These are phyloP conservation scores for Ruditapes philippinarum DNA, from an alignment of 1,140 invertebrate genomes.

Conservation along the genomic window DNA sequence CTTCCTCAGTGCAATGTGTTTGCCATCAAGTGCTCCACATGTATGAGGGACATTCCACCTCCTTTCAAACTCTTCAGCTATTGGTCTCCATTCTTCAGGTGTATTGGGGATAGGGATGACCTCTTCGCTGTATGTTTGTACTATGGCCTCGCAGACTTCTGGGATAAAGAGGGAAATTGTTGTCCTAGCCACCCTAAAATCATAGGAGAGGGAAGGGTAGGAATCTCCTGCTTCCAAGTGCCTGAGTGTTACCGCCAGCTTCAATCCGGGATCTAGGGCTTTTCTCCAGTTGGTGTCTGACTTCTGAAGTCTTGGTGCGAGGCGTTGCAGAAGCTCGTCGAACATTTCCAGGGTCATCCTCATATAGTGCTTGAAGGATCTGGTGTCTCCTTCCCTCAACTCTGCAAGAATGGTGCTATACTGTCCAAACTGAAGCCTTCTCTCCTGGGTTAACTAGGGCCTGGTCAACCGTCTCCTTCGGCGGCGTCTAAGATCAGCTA, in stretches of 20 bases:
- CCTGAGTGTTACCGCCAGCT: constrained; percentile 50
- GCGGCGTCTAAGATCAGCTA: constrained; percentile 41
- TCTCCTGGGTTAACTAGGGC: no score
- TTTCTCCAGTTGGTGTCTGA: constrained; percentile 40
- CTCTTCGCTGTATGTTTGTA: constrained; percentile 49
- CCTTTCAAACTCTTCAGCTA: constrained; percentile 30
- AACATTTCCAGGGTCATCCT: constrained; percentile 68
- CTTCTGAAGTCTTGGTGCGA: not conserved
- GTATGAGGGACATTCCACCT: constrained; percentile 62
- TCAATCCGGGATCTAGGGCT: constrained; percentile 51
- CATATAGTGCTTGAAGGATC: constrained; percentile 67
- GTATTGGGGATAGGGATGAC: constrained; percentile 44
- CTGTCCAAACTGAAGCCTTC: constrained; percentile 35
- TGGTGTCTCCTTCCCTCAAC: constrained; percentile 50
- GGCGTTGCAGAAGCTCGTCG: constrained; percentile 49
- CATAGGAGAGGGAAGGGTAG: constrained; percentile 52
- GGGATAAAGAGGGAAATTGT: constrained; percentile 28
- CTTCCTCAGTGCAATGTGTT: constrained; percentile 57
- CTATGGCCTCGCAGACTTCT: constrained; percentile 66
- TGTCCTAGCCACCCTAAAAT: constrained; percentile 13
- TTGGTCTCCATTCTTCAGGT: constrained; percentile 54
- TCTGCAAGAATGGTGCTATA: constrained; percentile 43
- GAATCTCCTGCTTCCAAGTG: constrained; percentile 53
- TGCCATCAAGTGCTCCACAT: constrained; percentile 57
- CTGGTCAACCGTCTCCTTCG: constrained; percentile 30